A percentile compares a stretch with the other conserved stretches of the same genome.
Conservation (phyloP, 1,140 invertebrate genomes). For the Alviniconcha marisindica region DNA sequence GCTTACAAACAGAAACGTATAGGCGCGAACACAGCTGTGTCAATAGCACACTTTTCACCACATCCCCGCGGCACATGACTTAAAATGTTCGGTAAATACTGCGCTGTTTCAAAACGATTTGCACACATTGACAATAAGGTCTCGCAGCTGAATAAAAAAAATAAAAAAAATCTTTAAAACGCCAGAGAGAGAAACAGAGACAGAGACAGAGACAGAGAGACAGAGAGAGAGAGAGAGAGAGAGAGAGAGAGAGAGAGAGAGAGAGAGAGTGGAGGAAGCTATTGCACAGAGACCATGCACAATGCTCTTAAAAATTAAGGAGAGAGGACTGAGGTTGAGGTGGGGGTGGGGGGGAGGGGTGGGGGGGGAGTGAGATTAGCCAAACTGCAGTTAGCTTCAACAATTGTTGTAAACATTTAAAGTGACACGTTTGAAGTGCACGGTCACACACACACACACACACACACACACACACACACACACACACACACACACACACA, state of each 20-base stretch:
- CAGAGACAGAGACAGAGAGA: background rate
- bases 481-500: constrained; percentile 21
- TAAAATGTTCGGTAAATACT: no score
- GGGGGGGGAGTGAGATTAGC: background rate
- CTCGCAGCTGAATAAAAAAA: no score
- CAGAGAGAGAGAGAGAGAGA: background rate
- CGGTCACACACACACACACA: background rate
- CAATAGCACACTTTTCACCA: background rate
- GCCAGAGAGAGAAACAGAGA: background rate
- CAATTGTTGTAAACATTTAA: background rate
- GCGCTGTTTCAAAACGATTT: no score
- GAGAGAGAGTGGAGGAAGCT: background rate
- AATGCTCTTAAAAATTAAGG: no score
- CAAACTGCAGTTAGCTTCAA: no score
- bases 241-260: constrained; percentile 9
- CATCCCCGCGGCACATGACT: no score
- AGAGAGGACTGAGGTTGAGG: no score
- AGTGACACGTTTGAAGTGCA: background rate
- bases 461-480: constrained; percentile 19
- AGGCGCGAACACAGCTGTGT: background rate
- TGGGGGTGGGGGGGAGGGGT: background rate
- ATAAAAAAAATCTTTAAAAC: background rate
- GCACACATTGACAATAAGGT: no score
- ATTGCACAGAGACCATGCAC: no score
- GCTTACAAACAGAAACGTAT: background rate